A percentile compares a stretch with the other conserved stretches of the same genome.
Conservation (phyloP, 2,888 invertebrate genomes). For the Lasioglossum lativentre region DNA sequence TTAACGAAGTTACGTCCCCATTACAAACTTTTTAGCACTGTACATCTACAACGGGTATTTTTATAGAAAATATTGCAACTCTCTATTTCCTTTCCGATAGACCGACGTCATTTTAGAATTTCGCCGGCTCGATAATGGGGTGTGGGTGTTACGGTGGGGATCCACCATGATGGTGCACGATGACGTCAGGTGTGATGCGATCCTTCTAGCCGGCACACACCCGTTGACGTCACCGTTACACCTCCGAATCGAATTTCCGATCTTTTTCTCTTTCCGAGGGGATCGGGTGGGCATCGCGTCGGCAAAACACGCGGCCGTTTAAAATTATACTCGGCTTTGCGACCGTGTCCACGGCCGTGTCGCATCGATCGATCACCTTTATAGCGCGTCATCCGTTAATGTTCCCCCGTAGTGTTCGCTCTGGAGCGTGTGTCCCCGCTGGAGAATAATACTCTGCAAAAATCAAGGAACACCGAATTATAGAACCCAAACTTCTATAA, state of each 20-base stretch:
- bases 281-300: background rate
- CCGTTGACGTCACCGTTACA: background rate
- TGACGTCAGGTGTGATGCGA: background rate
- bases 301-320: background rate
- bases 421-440: background rate
- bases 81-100: background rate
- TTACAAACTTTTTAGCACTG: background rate
- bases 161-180: background rate
- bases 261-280: background rate
- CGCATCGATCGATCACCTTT: background rate
- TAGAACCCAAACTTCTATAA: background rate
- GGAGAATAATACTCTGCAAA: background rate
- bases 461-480: background rate
- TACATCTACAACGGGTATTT: background rate
- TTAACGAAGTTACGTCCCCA: too few species aligned
- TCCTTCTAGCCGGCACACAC: background rate
- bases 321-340: conserved; percentile 20
- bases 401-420: background rate
- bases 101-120: background rate
- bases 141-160: background rate
- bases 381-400: background rate
- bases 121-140: background rate
- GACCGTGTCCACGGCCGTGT: background rate
- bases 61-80: background rate
- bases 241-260: background rate